Conservation (phyloP, 2,113 vertebrate genomes). For the Microcebus lehilahytsara region DNA sequence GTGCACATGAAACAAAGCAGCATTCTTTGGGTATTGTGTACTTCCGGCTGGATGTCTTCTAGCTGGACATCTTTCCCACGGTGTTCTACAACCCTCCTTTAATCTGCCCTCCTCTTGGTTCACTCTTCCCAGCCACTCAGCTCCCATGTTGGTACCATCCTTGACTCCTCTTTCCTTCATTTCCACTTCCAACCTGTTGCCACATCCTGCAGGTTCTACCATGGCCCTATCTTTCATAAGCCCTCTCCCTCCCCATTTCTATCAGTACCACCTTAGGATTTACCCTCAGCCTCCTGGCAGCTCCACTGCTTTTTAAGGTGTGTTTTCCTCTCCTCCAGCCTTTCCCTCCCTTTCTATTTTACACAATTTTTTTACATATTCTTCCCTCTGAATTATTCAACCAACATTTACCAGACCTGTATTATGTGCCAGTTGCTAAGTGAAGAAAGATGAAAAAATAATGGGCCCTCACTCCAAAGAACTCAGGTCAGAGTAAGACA, state of each 20-base stretch:
- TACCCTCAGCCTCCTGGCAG: not conserved
- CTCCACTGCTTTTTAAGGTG: not conserved
- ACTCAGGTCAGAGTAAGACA: not conserved
- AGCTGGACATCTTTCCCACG: not conserved
- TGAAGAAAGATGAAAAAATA: not conserved
- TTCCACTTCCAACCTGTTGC: not conserved
- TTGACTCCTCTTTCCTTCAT: not conserved
- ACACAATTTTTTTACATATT: not conserved
- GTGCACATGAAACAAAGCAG: not conserved
- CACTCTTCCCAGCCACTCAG: not conserved
- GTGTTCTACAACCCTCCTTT: not conserved
- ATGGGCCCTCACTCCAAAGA: not conserved
- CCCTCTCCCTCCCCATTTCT: not conserved
- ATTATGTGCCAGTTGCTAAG: not conserved
- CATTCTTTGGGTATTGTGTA: not conserved
- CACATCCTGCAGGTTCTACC: not conserved
- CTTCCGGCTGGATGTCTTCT: not conserved
- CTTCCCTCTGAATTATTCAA: not conserved
- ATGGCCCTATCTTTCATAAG: not conserved
- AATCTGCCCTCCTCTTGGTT: not conserved
- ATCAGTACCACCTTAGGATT: not conserved
- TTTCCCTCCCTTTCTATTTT: not conserved
- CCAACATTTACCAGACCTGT: not conserved
- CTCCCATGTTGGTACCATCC: not conserved
- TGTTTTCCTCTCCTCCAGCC: not conserved